A percentile compares a stretch with the other conserved stretches of the same genome.
Conservation (phyloP, 2,797 vertebrate genomes). For the Serranus cabrilla region DNA sequence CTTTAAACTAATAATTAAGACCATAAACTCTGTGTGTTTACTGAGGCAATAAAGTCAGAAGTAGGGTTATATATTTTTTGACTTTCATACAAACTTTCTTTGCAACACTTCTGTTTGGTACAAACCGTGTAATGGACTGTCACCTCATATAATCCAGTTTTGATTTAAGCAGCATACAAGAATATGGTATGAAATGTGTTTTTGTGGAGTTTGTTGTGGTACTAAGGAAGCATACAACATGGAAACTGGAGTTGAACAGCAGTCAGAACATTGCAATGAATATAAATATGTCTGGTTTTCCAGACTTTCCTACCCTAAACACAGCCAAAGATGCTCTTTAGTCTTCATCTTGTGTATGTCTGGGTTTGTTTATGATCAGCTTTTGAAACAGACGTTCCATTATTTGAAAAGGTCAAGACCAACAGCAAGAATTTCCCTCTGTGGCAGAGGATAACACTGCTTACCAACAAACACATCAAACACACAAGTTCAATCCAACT, state of each 20-base stretch:
- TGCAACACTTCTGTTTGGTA: too few species aligned
- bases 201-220: too few species aligned
- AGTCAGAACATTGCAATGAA: background rate
- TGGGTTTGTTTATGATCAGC: background rate
- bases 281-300: background rate
- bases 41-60: too few species aligned
- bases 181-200: too few species aligned
- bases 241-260: background rate
- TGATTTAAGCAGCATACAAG: too few species aligned
- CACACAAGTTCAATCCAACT: constrained; percentile 46
- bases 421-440: background rate
- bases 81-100: too few species aligned
- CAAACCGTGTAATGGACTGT: too few species aligned
- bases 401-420: constrained; percentile 20
- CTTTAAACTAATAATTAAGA: too few species aligned
- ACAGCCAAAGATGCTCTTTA: background rate
- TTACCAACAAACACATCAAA: constrained; percentile 54
- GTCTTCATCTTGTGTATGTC: background rate
- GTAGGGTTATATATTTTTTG: too few species aligned
- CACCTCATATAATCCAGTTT: too few species aligned
- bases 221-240: too few species aligned
- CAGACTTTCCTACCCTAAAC: background rate
- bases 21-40: too few species aligned
- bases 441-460: constrained; percentile 12
- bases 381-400: constrained; percentile 6